Evolutionary conservation across 2,797 vertebrate species (phyloP).

Genomic region (Sparidentex hasta): DNA sequence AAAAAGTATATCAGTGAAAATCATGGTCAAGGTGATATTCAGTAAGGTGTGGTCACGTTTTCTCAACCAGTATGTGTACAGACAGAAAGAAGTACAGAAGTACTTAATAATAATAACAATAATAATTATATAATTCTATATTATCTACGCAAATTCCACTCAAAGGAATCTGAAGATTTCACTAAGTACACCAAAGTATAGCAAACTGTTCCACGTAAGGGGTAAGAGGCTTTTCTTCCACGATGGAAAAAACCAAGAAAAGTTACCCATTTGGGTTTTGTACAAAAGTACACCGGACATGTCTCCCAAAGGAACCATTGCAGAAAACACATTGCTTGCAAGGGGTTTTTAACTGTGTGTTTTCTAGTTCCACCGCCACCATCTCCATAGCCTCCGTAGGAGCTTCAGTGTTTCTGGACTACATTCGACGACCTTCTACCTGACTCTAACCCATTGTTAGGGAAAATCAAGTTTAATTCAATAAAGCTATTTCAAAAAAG

Average conservation of each 20-base stretch:
- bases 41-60: not conserved
- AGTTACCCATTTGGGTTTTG: not conserved
- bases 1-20: not conserved
- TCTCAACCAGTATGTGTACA: not conserved
- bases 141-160: not conserved
- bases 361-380: slow-evolving; percentile 67
- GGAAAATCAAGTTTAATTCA: too few species aligned
- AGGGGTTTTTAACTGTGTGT: slow-evolving; percentile 41
- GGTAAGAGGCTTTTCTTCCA: not conserved
- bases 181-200: not conserved
- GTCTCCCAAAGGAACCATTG: slow-evolving; percentile 1
- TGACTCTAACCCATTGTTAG: not conserved
- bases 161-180: not conserved
- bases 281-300: not conserved
- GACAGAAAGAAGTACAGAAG: not conserved
- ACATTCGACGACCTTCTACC: not conserved
- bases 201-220: not conserved
- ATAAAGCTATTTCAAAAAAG: too few species aligned
- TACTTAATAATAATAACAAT: too few species aligned
- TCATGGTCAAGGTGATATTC: not conserved
- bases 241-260: not conserved
- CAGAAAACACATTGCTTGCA: slow-evolving; percentile 12
- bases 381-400: slow-evolving; percentile 47
- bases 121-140: too few species aligned
- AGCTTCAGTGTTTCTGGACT: not conserved